These are phyloP conservation scores for Aporophyla lueneburgensis DNA, from an alignment of 2,888 invertebrate species.

Conservation along the genomic window DNA sequence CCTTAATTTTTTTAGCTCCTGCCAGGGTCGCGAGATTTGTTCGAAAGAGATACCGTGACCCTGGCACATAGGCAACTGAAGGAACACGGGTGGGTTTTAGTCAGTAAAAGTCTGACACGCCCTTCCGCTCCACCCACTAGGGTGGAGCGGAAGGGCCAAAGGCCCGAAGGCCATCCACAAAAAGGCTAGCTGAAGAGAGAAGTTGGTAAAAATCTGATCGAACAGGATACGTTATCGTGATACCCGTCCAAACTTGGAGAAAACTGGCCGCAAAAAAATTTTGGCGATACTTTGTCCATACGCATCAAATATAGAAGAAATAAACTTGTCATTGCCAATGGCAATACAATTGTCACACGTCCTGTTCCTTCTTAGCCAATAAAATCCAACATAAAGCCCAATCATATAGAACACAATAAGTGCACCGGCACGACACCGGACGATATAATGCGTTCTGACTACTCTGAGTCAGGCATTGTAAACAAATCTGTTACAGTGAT, in stretches of 20 bases:
- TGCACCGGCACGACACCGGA: slow-evolving; percentile 40
- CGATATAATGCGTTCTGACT: slow-evolving; percentile 48
- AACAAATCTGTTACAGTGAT: slow-evolving; percentile 65
- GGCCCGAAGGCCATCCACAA: no score
- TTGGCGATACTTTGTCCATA: not conserved
- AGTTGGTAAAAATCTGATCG: not conserved
- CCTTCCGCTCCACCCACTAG: no score
- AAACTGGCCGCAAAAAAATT: not conserved
- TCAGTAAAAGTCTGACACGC: no score
- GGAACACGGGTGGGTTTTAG: no score
- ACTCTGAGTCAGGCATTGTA: slow-evolving; percentile 64
- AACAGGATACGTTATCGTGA: not conserved
- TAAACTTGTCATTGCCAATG: slow-evolving; percentile 3
- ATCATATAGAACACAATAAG: slow-evolving; percentile 30
- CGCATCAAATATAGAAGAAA: not conserved
- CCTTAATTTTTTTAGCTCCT: no score
- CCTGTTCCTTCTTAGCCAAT: slow-evolving; percentile 42
- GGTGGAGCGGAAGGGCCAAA: no score
- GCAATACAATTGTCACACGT: slow-evolving; percentile 27
- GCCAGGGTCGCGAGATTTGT: no score
- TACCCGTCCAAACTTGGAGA: not conserved
- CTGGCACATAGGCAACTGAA: no score
- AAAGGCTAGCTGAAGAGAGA: no score
- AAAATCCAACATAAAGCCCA: slow-evolving; percentile 21
- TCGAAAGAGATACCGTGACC: no score